phyloP scores from a whole-genome alignment of 2,797 vertebrate species.

The Artibeus jamaicensis region DNA sequence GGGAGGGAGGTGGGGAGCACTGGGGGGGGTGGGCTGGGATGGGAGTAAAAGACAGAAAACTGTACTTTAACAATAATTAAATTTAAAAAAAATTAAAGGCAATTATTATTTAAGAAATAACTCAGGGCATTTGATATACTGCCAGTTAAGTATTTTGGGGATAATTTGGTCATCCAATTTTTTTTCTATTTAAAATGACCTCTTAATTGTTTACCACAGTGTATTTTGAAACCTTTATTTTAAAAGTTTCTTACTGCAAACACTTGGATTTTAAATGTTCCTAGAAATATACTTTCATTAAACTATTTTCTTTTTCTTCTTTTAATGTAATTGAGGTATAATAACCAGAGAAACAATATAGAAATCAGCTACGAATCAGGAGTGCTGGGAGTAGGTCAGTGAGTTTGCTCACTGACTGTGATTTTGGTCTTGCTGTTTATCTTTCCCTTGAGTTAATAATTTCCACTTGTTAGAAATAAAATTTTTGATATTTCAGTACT shows the following conservation, averaged over 20 bases:
- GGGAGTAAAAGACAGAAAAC: too few relatives aligned
- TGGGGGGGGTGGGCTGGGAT: too few relatives aligned
- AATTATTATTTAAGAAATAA: constrained; percentile 24
- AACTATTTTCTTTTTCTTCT: background rate
- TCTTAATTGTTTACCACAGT: background rate
- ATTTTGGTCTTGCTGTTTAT: background rate
- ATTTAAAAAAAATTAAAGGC: background rate
- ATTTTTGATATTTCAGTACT: background rate
- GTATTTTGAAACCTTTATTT: background rate
- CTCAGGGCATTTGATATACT: background rate
- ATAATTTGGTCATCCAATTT: background rate
- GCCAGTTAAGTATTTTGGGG: background rate
- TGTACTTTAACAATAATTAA: too few relatives aligned
- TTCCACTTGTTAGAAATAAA: background rate
- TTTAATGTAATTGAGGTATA: background rate
- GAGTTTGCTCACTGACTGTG: background rate
- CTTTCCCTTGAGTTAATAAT: background rate
- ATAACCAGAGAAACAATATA: background rate
- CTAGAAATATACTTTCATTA: constrained; percentile 1
- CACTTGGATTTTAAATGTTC: constrained; percentile 11
- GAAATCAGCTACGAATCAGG: background rate
- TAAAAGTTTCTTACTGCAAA: background rate
- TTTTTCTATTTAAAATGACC: background rate
- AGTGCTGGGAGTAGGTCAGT: background rate
- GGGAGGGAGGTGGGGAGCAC: too few relatives aligned